Evolutionary conservation across 1,140 invertebrate genomes (phyloP), one percentile per base, ranked within the genome.

Genomic region (Bursaphelenchus mucronatus): DNA sequence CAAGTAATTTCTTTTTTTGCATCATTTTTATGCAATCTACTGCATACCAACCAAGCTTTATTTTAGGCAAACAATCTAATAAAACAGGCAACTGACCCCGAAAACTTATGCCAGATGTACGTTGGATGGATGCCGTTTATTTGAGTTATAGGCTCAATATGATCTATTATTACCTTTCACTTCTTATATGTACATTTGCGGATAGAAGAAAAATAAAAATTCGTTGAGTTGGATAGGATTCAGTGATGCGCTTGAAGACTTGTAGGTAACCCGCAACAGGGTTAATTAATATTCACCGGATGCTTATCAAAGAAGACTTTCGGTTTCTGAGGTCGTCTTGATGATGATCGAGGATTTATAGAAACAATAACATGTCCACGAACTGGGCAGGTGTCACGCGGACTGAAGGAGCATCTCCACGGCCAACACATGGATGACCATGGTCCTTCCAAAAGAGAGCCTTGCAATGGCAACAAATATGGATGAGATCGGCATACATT

Each of bases 401-500:
- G n/a, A 79, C 77, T 17, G 74, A 77, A 13, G 78, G 78, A 52
- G 78, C 78, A 56, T 55, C 69, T 39, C 68, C 71, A 17, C 68
- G 70, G 8, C 74, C 69, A 21, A 80, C 69, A 59, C 78, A 80
- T 5, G 78, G 78, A 67, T 80, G 78, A 1, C 78, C 78, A 39
- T 70, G 67, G 56, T 71, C 71, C 74, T 92, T 88, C 94, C 94
- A 98, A 82, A 96, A 97, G 44, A 98, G 86, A 81, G 91, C 94
- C 74, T 92, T 89, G 82, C 94, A 97, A 81, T 93, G 90, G 66
- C 90, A 87, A 82, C 94, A 97, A 49, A 97, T 84, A 51, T 92
- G 90, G 66, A 97, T 86, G 81, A 91, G 91, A 83, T 97, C 94
- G 1, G 93, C 91, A 83, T 91, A 97, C 68, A 94, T 90, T 84